Base-by-base conservation (phyloP, 2,113 vertebrate genomes). In the Upupa epops region DNA sequence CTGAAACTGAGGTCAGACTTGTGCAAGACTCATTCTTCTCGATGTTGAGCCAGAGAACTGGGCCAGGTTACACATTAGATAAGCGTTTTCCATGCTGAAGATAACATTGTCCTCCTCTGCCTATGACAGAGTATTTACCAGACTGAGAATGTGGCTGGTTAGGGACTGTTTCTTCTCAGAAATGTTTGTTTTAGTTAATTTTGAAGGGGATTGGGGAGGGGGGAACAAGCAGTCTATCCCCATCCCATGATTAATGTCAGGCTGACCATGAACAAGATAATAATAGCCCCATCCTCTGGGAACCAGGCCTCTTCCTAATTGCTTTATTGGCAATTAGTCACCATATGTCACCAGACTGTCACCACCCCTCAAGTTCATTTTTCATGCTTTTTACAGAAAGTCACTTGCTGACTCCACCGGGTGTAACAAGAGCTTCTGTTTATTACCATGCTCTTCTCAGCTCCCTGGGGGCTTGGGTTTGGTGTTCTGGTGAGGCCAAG, bases 111-210 rank as follows among this genome's bases (percentile, higher is more conserved):
- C 81, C 45, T 94, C 63, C 84, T 64, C 48, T 80, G 52, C 11
- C 6, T 63, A 73, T 48, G 74, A 83, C 73, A 93, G 66, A 95
- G 88, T 88, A 81, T 83, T 93, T 92, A 90, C 86, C 86, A 92
- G 85, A 49, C 78, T 81, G 81, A 83, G 89, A 93, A 96, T 71
- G 70, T 52, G 19, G 83, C 91, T 81, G 42, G 17, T 95, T 85
- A 71, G 94, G 90, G 88, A 75, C 93, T 85, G 83, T 80, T 94
- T 90, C 94, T 92, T 90, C 64, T 92, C 80, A 84, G 74, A 86
- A 89, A 90, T 95, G 93, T 93, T 96, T 90, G 51, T 59, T 90
- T 93, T 86, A 78, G 87, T 85, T 64, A 65, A 74, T 89, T 95
- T 83, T 68, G 88, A 92, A 89, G 75, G 5, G 40, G 11, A 11